These are phyloP conservation scores for Struthio camelus DNA, from an alignment of 2,113 vertebrate species.

Conservation along the genomic window DNA sequence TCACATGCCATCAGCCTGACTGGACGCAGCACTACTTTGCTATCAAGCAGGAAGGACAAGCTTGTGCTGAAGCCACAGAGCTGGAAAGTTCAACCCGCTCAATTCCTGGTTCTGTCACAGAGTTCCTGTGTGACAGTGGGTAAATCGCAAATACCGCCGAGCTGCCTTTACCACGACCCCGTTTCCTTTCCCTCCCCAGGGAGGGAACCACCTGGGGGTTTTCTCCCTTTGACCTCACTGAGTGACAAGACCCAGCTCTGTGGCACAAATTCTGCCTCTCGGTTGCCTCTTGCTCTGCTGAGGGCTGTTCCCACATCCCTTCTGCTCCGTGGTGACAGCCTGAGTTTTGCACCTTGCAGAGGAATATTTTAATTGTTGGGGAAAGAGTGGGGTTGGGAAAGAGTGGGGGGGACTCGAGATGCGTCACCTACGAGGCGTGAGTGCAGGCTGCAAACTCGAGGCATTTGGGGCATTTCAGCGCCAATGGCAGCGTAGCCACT, in stretches of 20 bases:
- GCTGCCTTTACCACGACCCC: not conserved
- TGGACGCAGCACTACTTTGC: not conserved
- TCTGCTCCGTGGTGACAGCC: no score
- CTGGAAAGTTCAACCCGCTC: not conserved
- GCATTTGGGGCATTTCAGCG: no score
- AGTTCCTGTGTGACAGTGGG: rapidly evolving
- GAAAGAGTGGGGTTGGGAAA: no score
- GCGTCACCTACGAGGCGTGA: no score
- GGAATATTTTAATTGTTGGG: no score
- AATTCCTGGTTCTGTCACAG: not conserved
- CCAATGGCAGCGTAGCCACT: no score
- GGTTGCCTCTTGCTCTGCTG: no score
- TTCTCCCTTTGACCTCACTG: not conserved
- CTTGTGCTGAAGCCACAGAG: not conserved
- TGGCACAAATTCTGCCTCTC: no score
- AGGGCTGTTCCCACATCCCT: no score
- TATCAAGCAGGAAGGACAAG: not conserved
- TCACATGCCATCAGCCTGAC: not conserved
- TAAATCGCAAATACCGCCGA: not conserved
- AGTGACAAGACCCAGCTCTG: not conserved
- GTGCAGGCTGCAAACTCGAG: no score
- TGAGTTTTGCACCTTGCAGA: no score
- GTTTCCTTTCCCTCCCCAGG: not conserved
- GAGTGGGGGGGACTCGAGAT: no score
- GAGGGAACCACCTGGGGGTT: rapidly evolving